Conservation (phyloP, 2,113 vertebrate genomes). For the rabbit (Oryctolagus cuniculus) region mOryCun1.1 NC_091436.1:128435001-128435500, state of each 20-base stretch:
- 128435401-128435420: no score
- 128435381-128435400: no score
- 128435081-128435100: neutral
- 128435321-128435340: neutral
- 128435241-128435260: no score
- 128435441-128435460: neutral
- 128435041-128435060: neutral
- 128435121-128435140: neutral
- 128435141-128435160: neutral
- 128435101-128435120: neutral
- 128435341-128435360: no score
- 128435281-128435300: neutral
- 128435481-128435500: neutral
- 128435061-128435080: neutral
- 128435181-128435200: neutral
- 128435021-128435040: no score
- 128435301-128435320: neutral
- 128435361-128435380: no score
- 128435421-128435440: neutral
- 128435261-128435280: neutral
- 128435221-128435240: neutral
- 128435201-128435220: neutral
- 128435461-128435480: no score
- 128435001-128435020: no score
- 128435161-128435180: neutral